A percentile compares a stretch with the other conserved stretches of the same genome.
These are phyloP conservation scores for Corydoras sp. DNA, from an alignment of 2,113 vertebrate genomes.

Conservation along the genomic window DNA sequence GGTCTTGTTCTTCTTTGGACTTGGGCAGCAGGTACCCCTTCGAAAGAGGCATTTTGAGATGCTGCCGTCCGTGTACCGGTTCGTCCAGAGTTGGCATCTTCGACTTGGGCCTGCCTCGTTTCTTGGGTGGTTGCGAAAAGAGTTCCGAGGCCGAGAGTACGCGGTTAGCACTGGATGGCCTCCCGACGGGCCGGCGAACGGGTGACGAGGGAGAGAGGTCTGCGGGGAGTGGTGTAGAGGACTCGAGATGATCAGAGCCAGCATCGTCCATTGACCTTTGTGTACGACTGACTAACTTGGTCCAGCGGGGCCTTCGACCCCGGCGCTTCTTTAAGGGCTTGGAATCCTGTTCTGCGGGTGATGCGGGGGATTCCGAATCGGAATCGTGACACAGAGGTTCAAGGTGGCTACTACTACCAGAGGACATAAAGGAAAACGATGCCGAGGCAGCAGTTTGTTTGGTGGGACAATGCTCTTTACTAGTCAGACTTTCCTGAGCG, in stretches of 20 bases:
- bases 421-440: conserved; percentile 41
- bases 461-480: conserved; percentile 45
- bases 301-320: conserved; percentile 86
- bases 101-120: conserved; percentile 84
- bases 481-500: conserved; percentile 28
- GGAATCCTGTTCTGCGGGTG: conserved; percentile 70
- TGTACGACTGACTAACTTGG: conserved; percentile 71
- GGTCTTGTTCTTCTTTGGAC: conserved; percentile 90
- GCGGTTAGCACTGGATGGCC: conserved; percentile 66
- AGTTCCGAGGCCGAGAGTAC: conserved; percentile 54
- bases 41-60: conserved; percentile 79
- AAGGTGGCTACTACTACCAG: conserved; percentile 42
- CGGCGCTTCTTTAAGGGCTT: conserved; percentile 90
- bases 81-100: conserved; percentile 92
- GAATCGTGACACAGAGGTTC: conserved; percentile 61
- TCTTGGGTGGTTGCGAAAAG: conserved; percentile 62
- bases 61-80: conserved; percentile 69
- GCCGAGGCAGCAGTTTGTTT: conserved; percentile 47
- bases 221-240: conserved; percentile 45
- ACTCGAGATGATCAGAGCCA: conserved; percentile 53
- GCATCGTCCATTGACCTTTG: conserved; percentile 50
- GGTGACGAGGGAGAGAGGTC: conserved; percentile 50
- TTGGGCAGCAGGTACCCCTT: conserved; percentile 73
- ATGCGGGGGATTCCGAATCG: conserved; percentile 60
- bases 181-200: conserved; percentile 64